Conservation (phyloP, 2,888 invertebrate species). For the Drosophila subsilvestris region DNA sequence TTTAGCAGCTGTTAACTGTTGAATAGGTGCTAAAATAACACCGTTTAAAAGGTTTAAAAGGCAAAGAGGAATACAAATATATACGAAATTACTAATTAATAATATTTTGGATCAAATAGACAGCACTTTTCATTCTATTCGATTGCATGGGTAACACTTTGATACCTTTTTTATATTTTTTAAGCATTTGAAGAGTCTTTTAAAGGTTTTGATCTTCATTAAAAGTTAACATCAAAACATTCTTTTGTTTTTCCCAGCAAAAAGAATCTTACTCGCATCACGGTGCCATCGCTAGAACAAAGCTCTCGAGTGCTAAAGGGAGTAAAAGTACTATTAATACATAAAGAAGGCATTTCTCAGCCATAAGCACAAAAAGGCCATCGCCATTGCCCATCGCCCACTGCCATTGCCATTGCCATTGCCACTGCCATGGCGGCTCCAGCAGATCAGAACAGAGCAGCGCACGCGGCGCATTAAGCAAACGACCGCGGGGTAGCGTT, state of each 20-base stretch:
- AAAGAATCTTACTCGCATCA: slow-evolving; percentile 15
- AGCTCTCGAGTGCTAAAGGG: slow-evolving; percentile 67
- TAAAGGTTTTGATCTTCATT: neutral
- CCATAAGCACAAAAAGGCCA: slow-evolving; percentile 75
- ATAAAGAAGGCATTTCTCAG: slow-evolving; percentile 76
- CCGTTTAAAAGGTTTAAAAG: too few relatives aligned
- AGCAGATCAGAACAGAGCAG: slow-evolving; percentile 35
- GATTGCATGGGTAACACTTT: too few relatives aligned
- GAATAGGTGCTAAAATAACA: neutral
- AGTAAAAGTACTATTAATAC: slow-evolving; percentile 70
- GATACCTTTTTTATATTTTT: too few relatives aligned
- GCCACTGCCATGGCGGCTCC: slow-evolving; percentile 12
- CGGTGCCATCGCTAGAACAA: slow-evolving; percentile 35
- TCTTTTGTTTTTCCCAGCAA: neutral
- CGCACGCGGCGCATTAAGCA: slow-evolving; percentile 71
- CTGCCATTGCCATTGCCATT: slow-evolving; percentile 14
- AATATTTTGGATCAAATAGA: too few relatives aligned
- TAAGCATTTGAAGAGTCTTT: too few relatives aligned
- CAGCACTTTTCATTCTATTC: too few relatives aligned
- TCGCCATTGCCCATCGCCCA: slow-evolving; percentile 37
- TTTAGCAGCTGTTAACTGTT: neutral
- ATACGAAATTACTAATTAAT: too few relatives aligned
- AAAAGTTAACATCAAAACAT: neutral
- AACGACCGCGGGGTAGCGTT: slow-evolving; percentile 62
- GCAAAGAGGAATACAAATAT: too few relatives aligned